Percentiles rank a stretch among this genome's conserved stretches.
Conservation (phyloP, 2,888 invertebrate genomes). For the Biston betularia region DNA sequence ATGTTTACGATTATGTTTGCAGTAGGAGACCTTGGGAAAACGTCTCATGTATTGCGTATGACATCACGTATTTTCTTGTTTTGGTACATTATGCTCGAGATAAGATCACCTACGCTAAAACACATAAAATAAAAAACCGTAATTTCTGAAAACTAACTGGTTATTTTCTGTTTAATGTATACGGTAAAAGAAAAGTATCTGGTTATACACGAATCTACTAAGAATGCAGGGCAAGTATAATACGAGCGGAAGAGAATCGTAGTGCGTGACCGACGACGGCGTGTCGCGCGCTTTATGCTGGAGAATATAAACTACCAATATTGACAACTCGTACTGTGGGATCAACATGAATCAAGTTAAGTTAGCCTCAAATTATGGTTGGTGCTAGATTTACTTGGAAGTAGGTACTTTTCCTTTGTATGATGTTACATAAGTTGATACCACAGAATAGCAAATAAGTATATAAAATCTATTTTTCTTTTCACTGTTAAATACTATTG, state of each 20-base stretch:
- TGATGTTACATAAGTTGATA: too few relatives aligned
- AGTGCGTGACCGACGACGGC: conserved; percentile 68
- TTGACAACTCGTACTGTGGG: conserved; percentile 42
- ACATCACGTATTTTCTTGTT: conserved; percentile 30
- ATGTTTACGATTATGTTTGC: conserved; percentile 26
- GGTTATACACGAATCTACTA: conserved; percentile 44
- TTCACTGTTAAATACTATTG: too few relatives aligned
- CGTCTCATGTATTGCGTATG: conserved; percentile 29
- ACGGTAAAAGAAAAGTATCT: conserved; percentile 32
- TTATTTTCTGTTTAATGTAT: neutral
- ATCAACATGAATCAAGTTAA: neutral
- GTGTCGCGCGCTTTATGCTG: conserved; percentile 57
- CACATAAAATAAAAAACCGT: conserved; percentile 1
- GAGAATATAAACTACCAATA: conserved; percentile 62
- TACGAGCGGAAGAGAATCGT: conserved; percentile 62
- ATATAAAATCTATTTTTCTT: too few relatives aligned
- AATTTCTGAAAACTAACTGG: conserved; percentile 4
- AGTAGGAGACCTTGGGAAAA: conserved; percentile 24
- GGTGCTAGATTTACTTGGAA: too few relatives aligned
- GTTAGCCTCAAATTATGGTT: too few relatives aligned
- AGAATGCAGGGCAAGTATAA: conserved; percentile 67
- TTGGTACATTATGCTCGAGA: conserved; percentile 17
- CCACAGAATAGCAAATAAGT: too few relatives aligned
- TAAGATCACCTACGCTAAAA: conserved; percentile 11
- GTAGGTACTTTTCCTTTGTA: too few relatives aligned